phyloP scores from a whole-genome alignment of 2,797 vertebrate genomes.

The Melanotaenia boesemani region DNA sequence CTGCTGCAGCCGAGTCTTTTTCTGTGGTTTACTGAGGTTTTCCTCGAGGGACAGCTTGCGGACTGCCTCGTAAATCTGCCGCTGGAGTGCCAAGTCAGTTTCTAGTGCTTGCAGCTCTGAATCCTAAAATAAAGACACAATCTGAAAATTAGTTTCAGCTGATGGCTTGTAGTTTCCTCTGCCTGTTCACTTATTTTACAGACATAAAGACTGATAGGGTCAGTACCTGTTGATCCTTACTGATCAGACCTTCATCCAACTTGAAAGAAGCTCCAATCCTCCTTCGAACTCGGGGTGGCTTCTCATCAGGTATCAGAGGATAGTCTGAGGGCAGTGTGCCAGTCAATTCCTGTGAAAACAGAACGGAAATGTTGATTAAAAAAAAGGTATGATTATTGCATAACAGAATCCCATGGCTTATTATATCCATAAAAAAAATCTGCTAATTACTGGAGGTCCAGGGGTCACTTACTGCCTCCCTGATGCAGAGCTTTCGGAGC shows the following conservation, averaged over 20 bases:
- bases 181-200: not conserved
- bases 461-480: constrained; percentile 89
- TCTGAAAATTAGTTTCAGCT: constrained; percentile 6
- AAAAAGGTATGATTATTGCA: not conserved
- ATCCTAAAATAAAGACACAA: constrained; percentile 77
- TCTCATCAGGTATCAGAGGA: constrained; percentile 89
- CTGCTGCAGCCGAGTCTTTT: constrained; percentile 88
- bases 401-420: not conserved
- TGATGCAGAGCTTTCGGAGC: constrained; percentile 90
- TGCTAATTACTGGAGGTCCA: not conserved
- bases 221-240: constrained; percentile 84
- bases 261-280: constrained; percentile 92
- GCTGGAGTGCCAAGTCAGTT: constrained; percentile 89
- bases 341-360: constrained; percentile 88
- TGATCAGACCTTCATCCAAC: constrained; percentile 88
- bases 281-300: constrained; percentile 86
- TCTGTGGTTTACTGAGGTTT: constrained; percentile 87
- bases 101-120: constrained; percentile 87
- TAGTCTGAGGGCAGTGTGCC: constrained; percentile 89
- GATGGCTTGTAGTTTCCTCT: not conserved
- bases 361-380: not conserved
- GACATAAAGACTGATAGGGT: not conserved
- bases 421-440: not conserved
- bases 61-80: constrained; percentile 89
- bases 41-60: constrained; percentile 89